Conservation (phyloP, 2,888 invertebrate genomes). For the Leptinotarsa haldemani region DNA sequence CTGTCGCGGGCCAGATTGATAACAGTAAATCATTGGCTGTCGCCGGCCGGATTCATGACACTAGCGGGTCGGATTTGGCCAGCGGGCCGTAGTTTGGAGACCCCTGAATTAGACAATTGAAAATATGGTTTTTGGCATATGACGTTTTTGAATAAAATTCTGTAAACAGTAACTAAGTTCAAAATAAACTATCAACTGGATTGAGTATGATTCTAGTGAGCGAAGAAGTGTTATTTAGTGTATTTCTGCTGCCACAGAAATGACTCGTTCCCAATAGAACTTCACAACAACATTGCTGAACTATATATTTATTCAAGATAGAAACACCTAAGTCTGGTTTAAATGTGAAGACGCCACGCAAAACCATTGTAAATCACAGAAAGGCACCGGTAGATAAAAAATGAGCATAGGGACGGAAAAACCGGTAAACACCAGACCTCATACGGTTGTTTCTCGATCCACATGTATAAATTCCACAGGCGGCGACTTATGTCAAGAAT, state of each 20-base stretch:
- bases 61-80: too few relatives aligned
- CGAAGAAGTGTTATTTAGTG: background rate
- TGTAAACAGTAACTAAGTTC: too few relatives aligned
- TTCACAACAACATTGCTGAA: background rate
- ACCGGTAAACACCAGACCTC: slow-evolving; percentile 66
- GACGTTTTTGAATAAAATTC: too few relatives aligned
- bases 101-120: too few relatives aligned
- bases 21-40: too few relatives aligned
- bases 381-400: slow-evolving; percentile 66
- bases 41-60: too few relatives aligned
- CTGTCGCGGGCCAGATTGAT: too few relatives aligned
- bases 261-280: background rate
- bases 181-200: too few relatives aligned
- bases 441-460: slow-evolving; percentile 93
- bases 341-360: slow-evolving; percentile 34
- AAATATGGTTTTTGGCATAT: background rate
- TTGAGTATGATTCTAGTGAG: too few relatives aligned
- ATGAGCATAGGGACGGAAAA: slow-evolving; percentile 65
- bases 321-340: slow-evolving; percentile 28
- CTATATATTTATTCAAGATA: background rate
- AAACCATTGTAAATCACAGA: slow-evolving; percentile 56
- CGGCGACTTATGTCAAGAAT: slow-evolving; percentile 91
- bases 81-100: too few relatives aligned
- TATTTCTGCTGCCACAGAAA: background rate
- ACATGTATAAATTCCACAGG: slow-evolving; percentile 94